A percentile compares a stretch with the other conserved stretches of the same genome.
Evolutionary conservation across 2,888 invertebrate species (phyloP).

Genomic region (Helleia helle): DNA sequence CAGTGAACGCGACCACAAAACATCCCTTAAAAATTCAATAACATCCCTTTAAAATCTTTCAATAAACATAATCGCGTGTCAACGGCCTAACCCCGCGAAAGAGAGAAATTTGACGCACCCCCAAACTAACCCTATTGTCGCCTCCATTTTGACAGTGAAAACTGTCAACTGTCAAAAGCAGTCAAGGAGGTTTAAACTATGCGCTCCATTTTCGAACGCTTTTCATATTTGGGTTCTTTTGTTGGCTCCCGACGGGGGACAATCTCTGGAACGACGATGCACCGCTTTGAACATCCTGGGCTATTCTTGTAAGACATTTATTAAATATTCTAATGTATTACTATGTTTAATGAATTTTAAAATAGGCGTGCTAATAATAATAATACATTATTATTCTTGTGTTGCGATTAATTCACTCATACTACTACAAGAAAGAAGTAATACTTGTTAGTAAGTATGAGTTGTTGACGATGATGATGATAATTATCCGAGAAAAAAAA

Average conservation of each 20-base stretch:
- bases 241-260: conserved; percentile 37
- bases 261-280: conserved; percentile 22
- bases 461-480: too few relatives aligned
- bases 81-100: conserved; percentile 39
- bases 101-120: conserved; percentile 57
- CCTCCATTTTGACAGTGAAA: conserved; percentile 56
- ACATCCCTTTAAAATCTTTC: conserved; percentile 45
- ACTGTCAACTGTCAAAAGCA: conserved; percentile 73
- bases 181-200: conserved; percentile 69
- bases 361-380: too few relatives aligned
- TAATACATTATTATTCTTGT: too few relatives aligned
- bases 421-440: too few relatives aligned
- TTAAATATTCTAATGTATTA: conserved; percentile 6
- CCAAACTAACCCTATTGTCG: conserved; percentile 61
- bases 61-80: conserved; percentile 69
- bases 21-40: conserved; percentile 47
- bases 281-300: conserved; percentile 8
- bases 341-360: too few relatives aligned
- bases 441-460: too few relatives aligned
- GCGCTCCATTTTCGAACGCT: conserved; percentile 52
- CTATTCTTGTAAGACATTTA: conserved; percentile 8
- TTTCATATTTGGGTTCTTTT: conserved; percentile 55
- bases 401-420: too few relatives aligned
- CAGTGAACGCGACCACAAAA: conserved; percentile 27
- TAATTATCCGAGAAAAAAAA: too few relatives aligned